phyloP scores from a whole-genome alignment of 2,113 vertebrate genomes.

The Dryoscopus gambensis region DNA sequence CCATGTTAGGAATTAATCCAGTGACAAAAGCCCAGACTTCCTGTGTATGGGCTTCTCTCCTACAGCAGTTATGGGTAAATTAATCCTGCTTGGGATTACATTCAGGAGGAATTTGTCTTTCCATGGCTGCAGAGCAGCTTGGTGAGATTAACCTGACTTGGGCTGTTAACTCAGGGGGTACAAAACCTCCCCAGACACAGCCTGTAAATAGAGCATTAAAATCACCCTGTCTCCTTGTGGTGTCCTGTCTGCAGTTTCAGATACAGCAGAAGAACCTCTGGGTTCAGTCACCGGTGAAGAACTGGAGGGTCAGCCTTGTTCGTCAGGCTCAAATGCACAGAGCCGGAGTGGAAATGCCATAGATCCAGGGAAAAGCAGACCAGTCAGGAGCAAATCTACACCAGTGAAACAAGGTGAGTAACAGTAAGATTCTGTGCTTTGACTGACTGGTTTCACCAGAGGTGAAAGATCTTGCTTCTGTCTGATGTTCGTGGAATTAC shows the following conservation, averaged over 20 bases:
- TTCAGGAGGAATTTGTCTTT: not conserved
- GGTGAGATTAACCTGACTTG: not conserved
- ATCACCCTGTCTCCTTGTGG: not conserved
- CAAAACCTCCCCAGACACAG: not conserved
- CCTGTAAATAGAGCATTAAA: not conserved
- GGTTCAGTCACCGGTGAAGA: constrained; percentile 77
- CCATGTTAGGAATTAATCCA: not conserved
- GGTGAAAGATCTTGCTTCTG: not conserved
- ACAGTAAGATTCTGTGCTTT: not conserved
- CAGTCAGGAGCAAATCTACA: constrained; percentile 76
- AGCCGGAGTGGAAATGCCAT: constrained; percentile 60
- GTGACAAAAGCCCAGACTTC: not conserved
- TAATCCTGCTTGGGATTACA: not conserved
- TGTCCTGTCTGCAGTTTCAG: constrained; percentile 73
- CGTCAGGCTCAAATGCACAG: constrained; percentile 78
- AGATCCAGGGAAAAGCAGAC: constrained; percentile 69
- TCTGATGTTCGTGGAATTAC: not conserved
- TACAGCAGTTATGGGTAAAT: not conserved
- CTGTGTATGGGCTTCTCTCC: not conserved
- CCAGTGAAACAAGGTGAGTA: constrained; percentile 78
- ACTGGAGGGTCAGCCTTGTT: constrained; percentile 78
- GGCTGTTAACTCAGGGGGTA: not conserved
- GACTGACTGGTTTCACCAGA: not conserved
- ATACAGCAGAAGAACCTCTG: constrained; percentile 76
- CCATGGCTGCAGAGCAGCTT: not conserved